Base-by-base conservation (phyloP, 1,140 invertebrate genomes). In the Oryctes rhinoceros region DNA sequence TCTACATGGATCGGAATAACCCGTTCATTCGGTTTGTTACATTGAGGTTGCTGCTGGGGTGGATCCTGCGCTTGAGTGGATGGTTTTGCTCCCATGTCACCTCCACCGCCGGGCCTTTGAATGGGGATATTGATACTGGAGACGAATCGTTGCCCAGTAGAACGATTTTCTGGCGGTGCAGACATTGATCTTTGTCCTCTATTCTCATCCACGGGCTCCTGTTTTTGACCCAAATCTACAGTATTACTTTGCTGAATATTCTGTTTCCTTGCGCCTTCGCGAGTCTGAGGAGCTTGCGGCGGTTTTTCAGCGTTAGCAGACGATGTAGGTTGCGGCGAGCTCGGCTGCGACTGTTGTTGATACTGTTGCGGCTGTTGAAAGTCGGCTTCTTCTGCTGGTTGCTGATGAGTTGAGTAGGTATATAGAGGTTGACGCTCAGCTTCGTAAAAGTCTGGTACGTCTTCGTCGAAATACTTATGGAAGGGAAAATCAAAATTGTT, bases 1-100 rank as follows among this genome's bases (percentile, higher is more conserved):
- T 97, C 95, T 0, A 96, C 94, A 82, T 95, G 94, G 59, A 97
- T 97, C 3, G 95, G 95, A 86, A 97, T 96, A 84, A 95, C 94
- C 82, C 95, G 90, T 15, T 96, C 92, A 65, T 89, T 90, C 39
- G 89, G 85, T 62, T 86, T 86, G 30, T 88, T 87, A 18, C 83
- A 84, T 3, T 88, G 86, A 76, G 37, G 83, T 76, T 62, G 84
- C 15, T 83, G 85, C 4, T 88, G 86, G 76, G 39, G 83, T 78
- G 87, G 79, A 76, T 86, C 10, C 80, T 83, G 80, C 85, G 89
- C 80, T 76, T 82, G 79, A 37, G 76, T 13, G 44, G 83, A 81
- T 7, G 35, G 35, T 80, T 10, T 48, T 35, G 49, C 76, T 78
- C 80, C 78, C 81, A 82, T 77, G 39, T 86, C 83, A 35, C 48